Conservation (phyloP, 2,113 vertebrate species). For the Chionomys nivalis region DNA sequence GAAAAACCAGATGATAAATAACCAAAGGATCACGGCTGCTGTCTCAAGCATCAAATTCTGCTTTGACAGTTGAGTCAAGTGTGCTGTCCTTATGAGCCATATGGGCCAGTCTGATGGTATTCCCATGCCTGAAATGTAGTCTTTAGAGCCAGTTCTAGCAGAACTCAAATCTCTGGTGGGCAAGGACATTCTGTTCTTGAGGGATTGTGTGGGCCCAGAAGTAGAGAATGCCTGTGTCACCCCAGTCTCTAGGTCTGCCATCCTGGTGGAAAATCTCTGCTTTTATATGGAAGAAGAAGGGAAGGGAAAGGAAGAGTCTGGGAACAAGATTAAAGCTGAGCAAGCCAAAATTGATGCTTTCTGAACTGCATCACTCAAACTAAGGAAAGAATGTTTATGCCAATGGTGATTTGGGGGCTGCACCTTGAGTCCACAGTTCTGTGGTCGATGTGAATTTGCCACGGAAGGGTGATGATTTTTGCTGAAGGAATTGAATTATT, state of each 20-base stretch:
- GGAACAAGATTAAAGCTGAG: slow-evolving; percentile 92
- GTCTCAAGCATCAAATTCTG: neutral
- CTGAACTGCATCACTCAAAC: slow-evolving; percentile 94
- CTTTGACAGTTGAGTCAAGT: neutral
- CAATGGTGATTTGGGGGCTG: slow-evolving; percentile 97
- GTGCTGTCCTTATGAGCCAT: neutral
- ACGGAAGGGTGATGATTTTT: neutral
- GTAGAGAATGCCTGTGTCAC: neutral
- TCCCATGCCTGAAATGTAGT: no score
- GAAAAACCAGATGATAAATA: neutral
- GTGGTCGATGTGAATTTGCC: slow-evolving; percentile 95
- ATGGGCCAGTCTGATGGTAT: neutral
- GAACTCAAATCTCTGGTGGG: neutral
- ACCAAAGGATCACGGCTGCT: neutral
- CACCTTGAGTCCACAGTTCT: slow-evolving; percentile 97
- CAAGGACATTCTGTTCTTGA: neutral
- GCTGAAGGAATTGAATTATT: neutral
- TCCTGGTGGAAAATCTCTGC: neutral
- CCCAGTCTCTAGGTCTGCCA: neutral
- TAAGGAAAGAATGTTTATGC: slow-evolving; percentile 95
- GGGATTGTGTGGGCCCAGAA: neutral
- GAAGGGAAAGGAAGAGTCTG: neutral
- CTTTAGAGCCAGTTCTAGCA: neutral
- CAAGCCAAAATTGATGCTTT: slow-evolving; percentile 92
- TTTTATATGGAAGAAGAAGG: neutral